Percentiles rank a stretch among this genome's conserved stretches.
phyloP scores from a whole-genome alignment of 2,113 vertebrate genomes.

The Ardeotis arabs region DNA sequence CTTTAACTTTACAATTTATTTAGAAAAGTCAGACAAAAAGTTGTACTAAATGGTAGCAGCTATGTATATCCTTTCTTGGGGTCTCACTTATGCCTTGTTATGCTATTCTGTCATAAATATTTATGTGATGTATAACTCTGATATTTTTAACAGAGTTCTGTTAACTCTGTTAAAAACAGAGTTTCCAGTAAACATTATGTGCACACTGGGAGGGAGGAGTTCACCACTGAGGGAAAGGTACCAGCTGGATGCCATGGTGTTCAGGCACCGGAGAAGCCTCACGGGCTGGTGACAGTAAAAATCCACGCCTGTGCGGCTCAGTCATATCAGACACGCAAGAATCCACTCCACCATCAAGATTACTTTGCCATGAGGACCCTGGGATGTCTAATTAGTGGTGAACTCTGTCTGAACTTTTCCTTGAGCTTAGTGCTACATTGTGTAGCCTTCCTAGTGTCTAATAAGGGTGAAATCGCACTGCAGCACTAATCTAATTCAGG shows the following conservation, averaged over 20 bases:
- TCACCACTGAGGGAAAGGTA: neutral
- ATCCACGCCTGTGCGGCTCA: accelerated
- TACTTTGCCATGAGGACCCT: neutral
- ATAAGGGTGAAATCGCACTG: neutral
- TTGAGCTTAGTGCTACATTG: neutral
- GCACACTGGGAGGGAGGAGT: neutral
- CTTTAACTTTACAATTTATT: neutral
- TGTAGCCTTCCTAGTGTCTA: neutral
- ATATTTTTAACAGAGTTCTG: neutral
- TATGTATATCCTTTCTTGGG: neutral
- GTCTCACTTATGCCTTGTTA: neutral
- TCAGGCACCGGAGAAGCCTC: neutral
- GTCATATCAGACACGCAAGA: accelerated
- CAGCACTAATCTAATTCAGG: slow-evolving; percentile 20
- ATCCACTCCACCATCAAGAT: neutral
- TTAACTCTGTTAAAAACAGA: neutral
- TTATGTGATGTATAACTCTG: neutral
- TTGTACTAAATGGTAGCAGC: neutral
- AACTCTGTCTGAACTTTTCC: slow-evolving; percentile 47
- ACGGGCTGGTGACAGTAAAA: neutral
- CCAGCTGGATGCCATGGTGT: neutral
- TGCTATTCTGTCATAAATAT: neutral
- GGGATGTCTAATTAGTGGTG: slow-evolving; percentile 14
- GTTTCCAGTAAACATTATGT: neutral
- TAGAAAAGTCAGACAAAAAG: neutral